A percentile compares a stretch with the other conserved stretches of the same genome.
These are phyloP conservation scores for Tyria jacobaeae DNA, from an alignment of 2,888 invertebrate species.

Conservation along the genomic window DNA sequence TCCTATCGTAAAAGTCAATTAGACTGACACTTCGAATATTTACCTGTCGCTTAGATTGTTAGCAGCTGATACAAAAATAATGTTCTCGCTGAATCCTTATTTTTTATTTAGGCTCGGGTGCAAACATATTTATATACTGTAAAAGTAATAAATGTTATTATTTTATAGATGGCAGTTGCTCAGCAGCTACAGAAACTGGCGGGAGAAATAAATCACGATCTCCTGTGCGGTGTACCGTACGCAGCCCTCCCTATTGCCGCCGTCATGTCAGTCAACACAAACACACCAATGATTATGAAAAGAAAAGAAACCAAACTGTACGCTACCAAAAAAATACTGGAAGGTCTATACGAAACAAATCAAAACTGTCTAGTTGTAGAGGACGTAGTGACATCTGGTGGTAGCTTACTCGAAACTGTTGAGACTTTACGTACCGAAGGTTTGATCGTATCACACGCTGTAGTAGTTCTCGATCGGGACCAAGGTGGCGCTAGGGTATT, in stretches of 20 bases:
- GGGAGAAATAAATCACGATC: conserved; percentile 80
- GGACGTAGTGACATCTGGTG: conserved; percentile 97
- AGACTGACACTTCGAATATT: neutral
- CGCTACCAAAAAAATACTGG: conserved; percentile 97
- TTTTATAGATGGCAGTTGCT: conserved; percentile 71
- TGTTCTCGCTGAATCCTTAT: neutral
- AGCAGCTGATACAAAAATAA: neutral
- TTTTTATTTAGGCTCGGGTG: neutral
- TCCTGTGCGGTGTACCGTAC: conserved; percentile 98
- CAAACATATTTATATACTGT: conserved; percentile 4
- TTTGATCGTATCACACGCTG: conserved; percentile 90
- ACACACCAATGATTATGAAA: conserved; percentile 94
- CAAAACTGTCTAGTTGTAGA: conserved; percentile 96
- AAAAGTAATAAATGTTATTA: neutral
- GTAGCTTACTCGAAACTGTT: conserved; percentile 96
- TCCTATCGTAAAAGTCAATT: neutral
- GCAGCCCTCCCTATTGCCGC: conserved; percentile 98
- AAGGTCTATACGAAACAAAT: conserved; percentile 90
- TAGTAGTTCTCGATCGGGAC: conserved; percentile 96
- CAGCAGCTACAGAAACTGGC: conserved; percentile 68
- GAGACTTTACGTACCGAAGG: conserved; percentile 89
- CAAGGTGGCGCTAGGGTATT: conserved; percentile 95
- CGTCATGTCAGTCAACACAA: conserved; percentile 90
- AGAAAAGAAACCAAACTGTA: conserved; percentile 97
- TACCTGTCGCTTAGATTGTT: neutral